Percentiles rank a stretch among this genome's conserved stretches.
These are phyloP conservation scores for Cygnus buccinator DNA, from an alignment of 2,113 vertebrate species.

Conservation along the genomic window DNA sequence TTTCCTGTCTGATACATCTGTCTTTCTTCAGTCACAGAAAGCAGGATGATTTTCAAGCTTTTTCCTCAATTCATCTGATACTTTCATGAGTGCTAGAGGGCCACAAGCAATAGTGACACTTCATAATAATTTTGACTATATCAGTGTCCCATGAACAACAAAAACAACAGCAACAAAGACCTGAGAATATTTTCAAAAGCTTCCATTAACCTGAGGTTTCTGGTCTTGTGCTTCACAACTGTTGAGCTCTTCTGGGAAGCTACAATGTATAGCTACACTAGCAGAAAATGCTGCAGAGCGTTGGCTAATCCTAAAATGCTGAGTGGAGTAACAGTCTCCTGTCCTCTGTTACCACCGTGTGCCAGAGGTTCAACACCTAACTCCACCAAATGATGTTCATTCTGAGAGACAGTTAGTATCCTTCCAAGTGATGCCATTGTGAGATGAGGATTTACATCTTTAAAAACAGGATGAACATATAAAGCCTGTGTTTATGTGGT, in stretches of 20 bases:
- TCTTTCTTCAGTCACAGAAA: background rate
- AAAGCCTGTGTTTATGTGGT: accelerated
- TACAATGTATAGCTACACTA: accelerated
- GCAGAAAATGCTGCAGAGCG: background rate
- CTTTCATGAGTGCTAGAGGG: background rate
- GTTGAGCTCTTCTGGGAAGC: background rate
- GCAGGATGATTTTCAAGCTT: background rate
- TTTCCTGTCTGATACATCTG: background rate
- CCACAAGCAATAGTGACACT: background rate
- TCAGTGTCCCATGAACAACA: background rate
- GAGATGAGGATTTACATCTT: background rate
- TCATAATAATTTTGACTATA: background rate
- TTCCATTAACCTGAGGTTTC: background rate
- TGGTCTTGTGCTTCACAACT: background rate
- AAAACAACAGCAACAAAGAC: background rate
- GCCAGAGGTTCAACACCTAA: background rate
- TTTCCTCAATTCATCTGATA: background rate
- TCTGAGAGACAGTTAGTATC: background rate
- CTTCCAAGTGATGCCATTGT: background rate
- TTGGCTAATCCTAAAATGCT: background rate
- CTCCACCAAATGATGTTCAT: background rate
- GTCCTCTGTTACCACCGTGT: background rate
- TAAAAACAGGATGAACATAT: background rate
- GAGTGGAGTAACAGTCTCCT: background rate
- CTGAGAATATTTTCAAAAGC: background rate